Conservation (phyloP, 2,797 vertebrate genomes). For the Poecilia velifera region DNA sequence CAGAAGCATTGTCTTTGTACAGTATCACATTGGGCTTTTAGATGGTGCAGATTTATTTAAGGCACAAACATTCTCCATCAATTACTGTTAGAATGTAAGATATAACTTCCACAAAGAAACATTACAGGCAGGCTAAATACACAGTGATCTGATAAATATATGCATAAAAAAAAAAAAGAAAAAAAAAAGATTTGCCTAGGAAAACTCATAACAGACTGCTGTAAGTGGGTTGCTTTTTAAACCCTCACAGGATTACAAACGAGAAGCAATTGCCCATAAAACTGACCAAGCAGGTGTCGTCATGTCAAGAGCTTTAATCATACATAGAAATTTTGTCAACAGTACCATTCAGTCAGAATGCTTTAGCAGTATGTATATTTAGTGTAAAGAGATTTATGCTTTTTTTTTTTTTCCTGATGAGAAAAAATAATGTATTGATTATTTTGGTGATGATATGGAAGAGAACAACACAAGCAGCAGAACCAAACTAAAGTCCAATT, state of each 20-base stretch:
- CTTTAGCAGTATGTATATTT: constrained; percentile 80
- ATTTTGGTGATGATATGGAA: too few species aligned
- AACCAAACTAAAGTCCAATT: too few species aligned
- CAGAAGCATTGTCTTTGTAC: neutral
- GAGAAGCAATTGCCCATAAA: constrained; percentile 35
- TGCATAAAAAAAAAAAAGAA: constrained; percentile 12
- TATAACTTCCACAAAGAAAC: constrained; percentile 22
- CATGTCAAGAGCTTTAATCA: constrained; percentile 83
- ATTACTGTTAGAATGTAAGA: constrained; percentile 13
- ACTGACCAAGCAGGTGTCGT: constrained; percentile 54
- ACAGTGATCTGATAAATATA: constrained; percentile 15
- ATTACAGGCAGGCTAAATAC: constrained; percentile 30
- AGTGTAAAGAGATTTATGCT: constrained; percentile 78
- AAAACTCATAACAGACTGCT: neutral
- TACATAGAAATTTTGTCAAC: constrained; percentile 82
- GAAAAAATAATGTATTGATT: too few species aligned
- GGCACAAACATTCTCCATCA: constrained; percentile 48
- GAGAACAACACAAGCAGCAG: too few species aligned
- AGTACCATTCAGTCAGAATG: constrained; percentile 83
- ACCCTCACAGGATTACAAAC: constrained; percentile 13
- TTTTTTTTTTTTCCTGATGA: constrained; percentile 70
- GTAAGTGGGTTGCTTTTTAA: neutral
- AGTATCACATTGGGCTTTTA: constrained; percentile 15
- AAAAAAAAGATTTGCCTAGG: neutral
- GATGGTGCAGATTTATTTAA: constrained; percentile 48